These are phyloP conservation scores for Amphiprion percula DNA, from an alignment of 2,113 vertebrate species.

Conservation along the genomic window DNA sequence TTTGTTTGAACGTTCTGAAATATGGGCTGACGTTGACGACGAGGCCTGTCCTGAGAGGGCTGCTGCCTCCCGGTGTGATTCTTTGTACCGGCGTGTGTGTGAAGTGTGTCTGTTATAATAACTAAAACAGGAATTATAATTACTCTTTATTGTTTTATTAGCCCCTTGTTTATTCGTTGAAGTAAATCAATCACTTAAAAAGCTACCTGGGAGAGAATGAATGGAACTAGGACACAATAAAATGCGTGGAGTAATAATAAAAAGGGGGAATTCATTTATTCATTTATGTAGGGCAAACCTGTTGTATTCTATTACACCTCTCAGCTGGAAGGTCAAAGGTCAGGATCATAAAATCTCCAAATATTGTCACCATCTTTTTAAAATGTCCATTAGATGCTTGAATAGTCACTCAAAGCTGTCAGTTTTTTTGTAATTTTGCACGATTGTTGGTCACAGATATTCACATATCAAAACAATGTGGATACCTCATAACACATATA, in stretches of 20 bases:
- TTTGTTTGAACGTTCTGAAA: slow-evolving; percentile 68
- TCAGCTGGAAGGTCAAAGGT: too few relatives aligned
- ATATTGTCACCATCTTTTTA: neutral
- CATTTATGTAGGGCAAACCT: neutral
- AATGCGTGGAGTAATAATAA: neutral
- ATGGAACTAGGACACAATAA: neutral
- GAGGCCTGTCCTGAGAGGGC: slow-evolving; percentile 64
- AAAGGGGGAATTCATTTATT: neutral
- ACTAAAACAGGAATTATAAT: slow-evolving; percentile 14
- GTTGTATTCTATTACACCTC: neutral
- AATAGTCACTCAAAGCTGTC: neutral
- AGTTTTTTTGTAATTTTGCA: neutral
- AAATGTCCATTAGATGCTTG: neutral
- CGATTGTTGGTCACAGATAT: too few relatives aligned
- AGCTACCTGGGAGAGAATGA: neutral
- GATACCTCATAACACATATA: too few relatives aligned
- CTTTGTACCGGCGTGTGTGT: neutral
- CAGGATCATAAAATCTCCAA: too few relatives aligned
- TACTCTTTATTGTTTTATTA: slow-evolving; percentile 6
- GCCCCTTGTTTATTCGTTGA: neutral
- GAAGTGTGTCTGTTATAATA: neutral
- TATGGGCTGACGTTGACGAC: slow-evolving; percentile 39
- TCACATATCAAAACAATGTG: too few relatives aligned
- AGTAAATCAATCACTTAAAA: neutral
- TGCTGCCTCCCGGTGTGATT: slow-evolving; percentile 12